Base-by-base conservation (phyloP, 2,888 invertebrate genomes). In the Spisula solida region DNA sequence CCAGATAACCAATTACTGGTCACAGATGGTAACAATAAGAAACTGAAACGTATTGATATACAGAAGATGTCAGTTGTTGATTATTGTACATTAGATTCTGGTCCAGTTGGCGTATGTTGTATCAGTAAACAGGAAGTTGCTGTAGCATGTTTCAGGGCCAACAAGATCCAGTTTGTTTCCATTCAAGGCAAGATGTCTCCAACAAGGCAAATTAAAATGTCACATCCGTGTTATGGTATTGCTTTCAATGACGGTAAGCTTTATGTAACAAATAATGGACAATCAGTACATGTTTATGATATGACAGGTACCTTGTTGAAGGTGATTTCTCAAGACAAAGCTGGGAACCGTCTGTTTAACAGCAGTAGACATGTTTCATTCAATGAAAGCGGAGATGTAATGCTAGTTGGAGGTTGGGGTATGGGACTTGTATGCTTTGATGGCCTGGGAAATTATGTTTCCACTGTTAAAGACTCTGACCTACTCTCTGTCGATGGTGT, bases 111-210 rank as follows among this genome's bases (percentile, higher is more conserved):
- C 18, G 78, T 78, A 8, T 78, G 78, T 34, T 34, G 31, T 34
- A 34, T 34, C 29, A 34, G 20, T 78, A 34, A 78, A 34, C 31
- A 78, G 8, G 78, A 78, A 56, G 56, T 56, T 56, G 56, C 56
- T 20, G n/a, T 56, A 16, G 56, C 18, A 56, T 56, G 56, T 56
- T 2, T 2, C 1, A 56, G n/a, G 4, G 2, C 56, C 16, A 56
- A 56, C 56, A 56, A 56, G 4, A 56, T 56, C n/a, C 56, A 56
- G 56, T 56, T 56, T 56, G 56, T 56, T 56, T 56, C 56, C 56
- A 56, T 56, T 56, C 18, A 12, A 8, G n/a, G n/a, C 14, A n/a
- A 56, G 56, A 56, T 56, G 56, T 20, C n/a, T n/a, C 6, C 56
- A 20, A 56, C n/a, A 56, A 56, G 56, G 10, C 2, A 56, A n/a